phyloP scores from a whole-genome alignment of 1,140 invertebrate species.

The Littorina saxatilis region DNA sequence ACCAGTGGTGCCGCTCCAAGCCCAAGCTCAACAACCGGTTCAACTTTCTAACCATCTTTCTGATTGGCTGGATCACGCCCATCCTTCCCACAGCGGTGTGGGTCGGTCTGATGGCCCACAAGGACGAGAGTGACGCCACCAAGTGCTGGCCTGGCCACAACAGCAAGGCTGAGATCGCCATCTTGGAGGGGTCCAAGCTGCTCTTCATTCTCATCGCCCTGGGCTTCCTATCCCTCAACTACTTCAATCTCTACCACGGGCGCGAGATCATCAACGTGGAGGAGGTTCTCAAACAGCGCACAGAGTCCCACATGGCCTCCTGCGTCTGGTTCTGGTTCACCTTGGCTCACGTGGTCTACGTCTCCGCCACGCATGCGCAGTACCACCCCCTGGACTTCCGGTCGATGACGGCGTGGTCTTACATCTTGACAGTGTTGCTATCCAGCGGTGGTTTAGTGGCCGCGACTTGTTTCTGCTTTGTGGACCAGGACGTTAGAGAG shows the following conservation, averaged over 20 bases:
- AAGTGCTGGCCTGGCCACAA: slow-evolving; percentile 36
- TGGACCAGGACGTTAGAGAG: slow-evolving; percentile 27
- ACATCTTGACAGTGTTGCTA: slow-evolving; percentile 29
- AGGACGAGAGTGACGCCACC: neutral
- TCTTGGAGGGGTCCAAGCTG: slow-evolving; percentile 36
- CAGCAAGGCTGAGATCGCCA: slow-evolving; percentile 29
- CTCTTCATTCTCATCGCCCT: slow-evolving; percentile 18
- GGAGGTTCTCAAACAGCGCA: slow-evolving; percentile 34
- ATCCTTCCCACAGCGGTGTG: slow-evolving; percentile 22
- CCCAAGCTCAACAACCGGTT: slow-evolving; percentile 34
- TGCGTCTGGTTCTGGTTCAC: slow-evolving; percentile 32
- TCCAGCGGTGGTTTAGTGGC: slow-evolving; percentile 25
- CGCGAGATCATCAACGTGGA: slow-evolving; percentile 41
- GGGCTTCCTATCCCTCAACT: slow-evolving; percentile 23
- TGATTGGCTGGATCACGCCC: slow-evolving; percentile 31
- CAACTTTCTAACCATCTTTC: slow-evolving; percentile 9
- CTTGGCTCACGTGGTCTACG: slow-evolving; percentile 32
- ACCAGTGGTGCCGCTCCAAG: slow-evolving; percentile 36
- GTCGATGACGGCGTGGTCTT: slow-evolving; percentile 33
- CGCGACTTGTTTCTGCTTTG: slow-evolving; percentile 25
- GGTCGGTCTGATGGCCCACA: slow-evolving; percentile 16
- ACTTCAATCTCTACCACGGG: slow-evolving; percentile 25
- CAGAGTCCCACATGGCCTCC: slow-evolving; percentile 3
- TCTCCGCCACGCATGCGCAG: slow-evolving; percentile 30
- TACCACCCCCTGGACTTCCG: slow-evolving; percentile 29